Conservation (phyloP, 2,888 invertebrate species). For the Teleiodes luculella region DNA sequence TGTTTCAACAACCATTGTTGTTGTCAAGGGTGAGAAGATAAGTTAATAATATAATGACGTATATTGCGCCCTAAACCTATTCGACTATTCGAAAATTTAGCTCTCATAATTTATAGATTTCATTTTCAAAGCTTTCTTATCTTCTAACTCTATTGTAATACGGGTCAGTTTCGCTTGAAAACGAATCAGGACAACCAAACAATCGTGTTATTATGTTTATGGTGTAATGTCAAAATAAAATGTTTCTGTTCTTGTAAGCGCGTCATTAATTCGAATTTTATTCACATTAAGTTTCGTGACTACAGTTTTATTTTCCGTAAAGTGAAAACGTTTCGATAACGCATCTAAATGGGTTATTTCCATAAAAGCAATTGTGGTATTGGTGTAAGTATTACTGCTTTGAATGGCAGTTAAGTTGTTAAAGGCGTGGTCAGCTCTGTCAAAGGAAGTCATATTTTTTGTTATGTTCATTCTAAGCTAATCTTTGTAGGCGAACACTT, state of each 20-base stretch:
- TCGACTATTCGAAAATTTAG: constrained; percentile 53
- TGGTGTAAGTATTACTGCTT: constrained; percentile 10
- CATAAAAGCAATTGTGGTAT: constrained; percentile 21
- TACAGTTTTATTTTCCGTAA: constrained; percentile 44
- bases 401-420: constrained; percentile 12
- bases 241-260: constrained; percentile 58
- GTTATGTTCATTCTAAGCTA: not conserved
- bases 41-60: constrained; percentile 77
- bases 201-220: constrained; percentile 67
- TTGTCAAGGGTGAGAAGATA: constrained; percentile 78
- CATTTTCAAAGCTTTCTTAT: constrained; percentile 17
- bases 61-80: constrained; percentile 60
- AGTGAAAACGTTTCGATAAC: constrained; percentile 49
- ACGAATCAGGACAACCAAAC: constrained; percentile 33
- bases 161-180: constrained; percentile 27
- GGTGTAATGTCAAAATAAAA: constrained; percentile 70
- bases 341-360: constrained; percentile 43
- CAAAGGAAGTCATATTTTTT: constrained; percentile 3
- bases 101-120: constrained; percentile 38
- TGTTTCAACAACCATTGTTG: constrained; percentile 74
- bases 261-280: constrained; percentile 67
- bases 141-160: constrained; percentile 20
- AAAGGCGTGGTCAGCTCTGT: constrained; percentile 7
- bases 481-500: not conserved
- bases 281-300: constrained; percentile 60